These are phyloP conservation scores for Eugnorisma glareosa DNA, from an alignment of 2,888 invertebrate species.

Conservation along the genomic window DNA sequence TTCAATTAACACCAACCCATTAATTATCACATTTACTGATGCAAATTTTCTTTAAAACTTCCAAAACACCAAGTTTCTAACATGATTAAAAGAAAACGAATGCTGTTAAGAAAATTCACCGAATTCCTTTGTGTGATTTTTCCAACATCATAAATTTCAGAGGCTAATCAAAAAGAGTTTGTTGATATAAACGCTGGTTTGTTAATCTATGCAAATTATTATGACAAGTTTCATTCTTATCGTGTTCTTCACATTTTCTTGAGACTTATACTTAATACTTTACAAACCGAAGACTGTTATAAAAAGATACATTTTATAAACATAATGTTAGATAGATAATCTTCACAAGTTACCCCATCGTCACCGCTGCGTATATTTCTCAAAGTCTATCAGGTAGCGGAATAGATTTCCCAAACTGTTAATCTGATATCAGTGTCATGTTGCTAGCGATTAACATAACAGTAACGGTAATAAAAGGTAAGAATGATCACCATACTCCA, in stretches of 20 bases:
- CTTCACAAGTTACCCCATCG: conserved; percentile 27
- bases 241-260: neutral
- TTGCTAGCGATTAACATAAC: conserved; percentile 88
- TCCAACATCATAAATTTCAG: neutral
- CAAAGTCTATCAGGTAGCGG: conserved; percentile 70
- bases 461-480: conserved; percentile 83
- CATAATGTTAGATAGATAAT: conserved; percentile 5
- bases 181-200: neutral
- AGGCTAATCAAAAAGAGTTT: neutral
- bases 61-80: neutral
- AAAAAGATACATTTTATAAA: neutral
- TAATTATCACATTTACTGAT: neutral
- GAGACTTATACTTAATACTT: neutral
- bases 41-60: neutral
- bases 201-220: conserved; percentile 5
- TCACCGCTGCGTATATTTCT: conserved; percentile 42
- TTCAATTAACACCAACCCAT: neutral
- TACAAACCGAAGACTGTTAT: neutral
- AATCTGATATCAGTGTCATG: conserved; percentile 90
- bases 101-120: neutral
- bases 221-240: neutral
- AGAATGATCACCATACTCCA: conserved; percentile 83
- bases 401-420: conserved; percentile 80
- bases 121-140: neutral
- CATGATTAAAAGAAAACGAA: neutral